These are phyloP conservation scores for Triops cancriformis DNA, from an alignment of 1,140 invertebrate species.

Conservation along the genomic window DNA sequence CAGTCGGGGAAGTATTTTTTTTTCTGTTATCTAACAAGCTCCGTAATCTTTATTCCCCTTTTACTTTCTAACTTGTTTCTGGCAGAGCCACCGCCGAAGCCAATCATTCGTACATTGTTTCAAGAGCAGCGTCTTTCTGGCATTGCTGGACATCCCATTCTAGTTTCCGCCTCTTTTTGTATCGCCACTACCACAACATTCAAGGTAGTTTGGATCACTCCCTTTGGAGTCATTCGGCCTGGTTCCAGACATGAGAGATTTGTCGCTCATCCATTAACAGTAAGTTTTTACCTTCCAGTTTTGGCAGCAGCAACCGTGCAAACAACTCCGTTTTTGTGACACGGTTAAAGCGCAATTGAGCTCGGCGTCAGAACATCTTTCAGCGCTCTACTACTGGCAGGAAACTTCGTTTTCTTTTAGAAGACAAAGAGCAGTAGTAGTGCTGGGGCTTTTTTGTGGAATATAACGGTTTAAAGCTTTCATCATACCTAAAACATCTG, in stretches of 20 bases:
- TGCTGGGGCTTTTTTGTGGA: too few relatives aligned
- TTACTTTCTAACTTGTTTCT: not conserved
- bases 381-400: too few relatives aligned
- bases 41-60: not conserved
- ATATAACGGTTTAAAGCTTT: too few relatives aligned
- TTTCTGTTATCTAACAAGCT: not conserved
- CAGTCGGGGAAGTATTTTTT: not conserved
- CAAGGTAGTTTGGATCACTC: conserved; percentile 5
- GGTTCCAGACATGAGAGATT: conserved; percentile 7
- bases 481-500: too few relatives aligned
- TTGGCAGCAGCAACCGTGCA: not conserved
- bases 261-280: conserved; percentile 4
- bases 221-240: not conserved
- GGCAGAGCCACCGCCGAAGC: not conserved
- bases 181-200: not conserved
- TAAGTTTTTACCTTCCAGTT: not conserved
- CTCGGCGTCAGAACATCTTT: too few relatives aligned
- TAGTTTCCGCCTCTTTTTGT: not conserved
- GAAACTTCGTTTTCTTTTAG: too few relatives aligned
- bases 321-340: too few relatives aligned
- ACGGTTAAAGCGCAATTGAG: too few relatives aligned
- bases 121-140: not conserved
- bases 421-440: too few relatives aligned
- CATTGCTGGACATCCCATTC: not conserved
- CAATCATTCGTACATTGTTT: not conserved